Percentiles rank a stretch among this genome's conserved stretches.
Conservation (phyloP, 1,140 invertebrate genomes). For the Homarus americanus region DNA sequence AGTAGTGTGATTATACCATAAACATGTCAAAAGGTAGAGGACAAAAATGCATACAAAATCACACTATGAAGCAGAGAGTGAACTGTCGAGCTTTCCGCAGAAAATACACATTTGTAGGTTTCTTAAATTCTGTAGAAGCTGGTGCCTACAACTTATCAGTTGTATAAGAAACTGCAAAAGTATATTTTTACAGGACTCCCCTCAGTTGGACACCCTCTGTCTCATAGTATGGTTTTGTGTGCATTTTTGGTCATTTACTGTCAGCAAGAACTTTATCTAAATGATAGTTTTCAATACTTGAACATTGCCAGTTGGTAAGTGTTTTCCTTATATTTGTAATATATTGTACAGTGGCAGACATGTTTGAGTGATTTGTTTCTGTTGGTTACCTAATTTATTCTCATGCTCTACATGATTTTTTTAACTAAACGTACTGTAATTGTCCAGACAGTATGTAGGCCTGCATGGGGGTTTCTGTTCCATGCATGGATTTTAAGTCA, state of each 20-base stretch:
- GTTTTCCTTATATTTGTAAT: conserved; percentile 71
- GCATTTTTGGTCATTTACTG: conserved; percentile 62
- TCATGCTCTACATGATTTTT: conserved; percentile 65
- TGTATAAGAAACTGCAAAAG: conserved; percentile 68
- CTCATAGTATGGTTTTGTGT: conserved; percentile 59
- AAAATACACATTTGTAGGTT: conserved; percentile 54
- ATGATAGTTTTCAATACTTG: conserved; percentile 71
- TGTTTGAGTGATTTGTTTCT: conserved; percentile 63
- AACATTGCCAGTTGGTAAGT: conserved; percentile 72
- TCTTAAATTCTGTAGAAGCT: conserved; percentile 61
- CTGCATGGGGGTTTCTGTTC: conserved; percentile 70
- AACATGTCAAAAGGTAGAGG: conserved; percentile 23
- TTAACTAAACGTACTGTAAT: conserved; percentile 71
- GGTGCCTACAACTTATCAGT: conserved; percentile 64
- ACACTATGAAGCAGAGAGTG: conserved; percentile 65
- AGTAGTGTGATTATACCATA: not conserved
- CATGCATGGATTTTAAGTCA: conserved; percentile 22
- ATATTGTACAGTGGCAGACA: conserved; percentile 71
- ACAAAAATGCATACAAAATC: conserved; percentile 57
- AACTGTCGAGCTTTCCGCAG: conserved; percentile 21
- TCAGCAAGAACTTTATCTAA: conserved; percentile 59
- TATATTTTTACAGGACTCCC: conserved; percentile 19
- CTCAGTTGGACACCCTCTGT: conserved; percentile 52
- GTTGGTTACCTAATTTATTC: conserved; percentile 67
- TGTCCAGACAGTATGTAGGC: conserved; percentile 66